Evolutionary conservation across 2,797 vertebrate species (phyloP).

Genomic region (Kryptolebias ocellatus): DNA sequence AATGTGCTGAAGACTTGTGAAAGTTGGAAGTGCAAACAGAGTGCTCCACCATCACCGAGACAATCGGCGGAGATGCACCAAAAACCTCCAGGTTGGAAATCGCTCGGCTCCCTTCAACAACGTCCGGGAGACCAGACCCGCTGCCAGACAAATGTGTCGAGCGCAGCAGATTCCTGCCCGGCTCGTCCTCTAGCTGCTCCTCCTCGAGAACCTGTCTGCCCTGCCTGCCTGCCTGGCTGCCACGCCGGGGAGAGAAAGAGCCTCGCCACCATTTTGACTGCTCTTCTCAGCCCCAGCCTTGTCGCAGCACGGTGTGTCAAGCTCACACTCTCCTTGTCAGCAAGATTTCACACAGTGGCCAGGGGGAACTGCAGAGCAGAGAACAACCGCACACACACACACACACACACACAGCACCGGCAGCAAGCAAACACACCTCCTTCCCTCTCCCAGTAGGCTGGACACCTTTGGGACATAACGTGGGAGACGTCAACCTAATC

Average conservation of each 20-base stretch:
- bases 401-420: conserved; percentile 39
- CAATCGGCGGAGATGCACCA: conserved; percentile 10
- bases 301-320: conserved; percentile 84
- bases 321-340: conserved; percentile 84
- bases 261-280: conserved; percentile 87
- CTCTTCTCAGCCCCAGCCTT: conserved; percentile 80
- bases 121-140: conserved; percentile 49
- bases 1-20: conserved; percentile 54
- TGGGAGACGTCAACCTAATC: conserved; percentile 45
- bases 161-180: conserved; percentile 67
- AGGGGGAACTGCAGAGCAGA: conserved; percentile 77
- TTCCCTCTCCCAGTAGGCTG: conserved; percentile 50
- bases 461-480: conserved; percentile 58
- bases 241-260: conserved; percentile 72
- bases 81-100: conserved; percentile 33
- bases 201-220: conserved; percentile 82
- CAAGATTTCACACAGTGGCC: conserved; percentile 85
- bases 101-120: conserved; percentile 53
- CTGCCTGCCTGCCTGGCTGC: conserved; percentile 78
- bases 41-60: background rate
- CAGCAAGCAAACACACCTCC: conserved; percentile 45
- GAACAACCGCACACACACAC: conserved; percentile 53
- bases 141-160: conserved; percentile 59
- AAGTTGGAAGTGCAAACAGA: conserved; percentile 43
- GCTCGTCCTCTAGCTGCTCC: conserved; percentile 66